Percentiles rank a stretch among this genome's conserved stretches.
Conservation (phyloP, 2,797 vertebrate species). For the Enteromius anoplus region DNA sequence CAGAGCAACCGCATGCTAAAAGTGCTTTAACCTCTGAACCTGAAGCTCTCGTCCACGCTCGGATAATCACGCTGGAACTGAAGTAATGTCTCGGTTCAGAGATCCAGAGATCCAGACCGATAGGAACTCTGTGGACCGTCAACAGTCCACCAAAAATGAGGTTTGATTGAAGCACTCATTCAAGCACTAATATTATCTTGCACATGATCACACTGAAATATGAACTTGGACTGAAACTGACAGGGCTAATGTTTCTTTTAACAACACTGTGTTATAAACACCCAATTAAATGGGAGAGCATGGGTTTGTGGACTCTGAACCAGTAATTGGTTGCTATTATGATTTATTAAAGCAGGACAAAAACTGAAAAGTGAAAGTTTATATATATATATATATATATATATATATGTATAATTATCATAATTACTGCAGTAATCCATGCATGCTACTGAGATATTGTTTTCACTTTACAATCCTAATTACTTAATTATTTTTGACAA, state of each 20-base stretch:
- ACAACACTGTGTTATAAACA: not conserved
- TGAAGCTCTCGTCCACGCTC: not conserved
- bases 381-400: too few relatives aligned
- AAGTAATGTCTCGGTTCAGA: constrained; percentile 49
- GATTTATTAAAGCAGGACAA: not conserved
- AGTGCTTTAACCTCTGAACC: constrained; percentile 5
- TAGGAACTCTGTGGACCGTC: constrained; percentile 56
- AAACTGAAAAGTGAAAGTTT: not conserved
- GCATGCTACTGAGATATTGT: not conserved
- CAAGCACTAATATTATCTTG: not conserved
- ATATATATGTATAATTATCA: not conserved
- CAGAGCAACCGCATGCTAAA: constrained; percentile 24
- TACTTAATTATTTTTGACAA: not conserved
- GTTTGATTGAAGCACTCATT: constrained; percentile 3
- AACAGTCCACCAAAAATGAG: constrained; percentile 33
- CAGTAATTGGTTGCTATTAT: not conserved
- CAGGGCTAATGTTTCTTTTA: not conserved
- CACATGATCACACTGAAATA: not conserved
- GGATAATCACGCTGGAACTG: constrained; percentile 39
- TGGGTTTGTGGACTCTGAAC: not conserved
- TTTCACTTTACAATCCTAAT: not conserved
- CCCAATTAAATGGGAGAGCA: not conserved
- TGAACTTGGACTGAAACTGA: not conserved
- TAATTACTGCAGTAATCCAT: not conserved
- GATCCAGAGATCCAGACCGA: constrained; percentile 42